Base-by-base conservation (phyloP, 2,888 invertebrate genomes). In the Drosophila pullipes region DNA sequence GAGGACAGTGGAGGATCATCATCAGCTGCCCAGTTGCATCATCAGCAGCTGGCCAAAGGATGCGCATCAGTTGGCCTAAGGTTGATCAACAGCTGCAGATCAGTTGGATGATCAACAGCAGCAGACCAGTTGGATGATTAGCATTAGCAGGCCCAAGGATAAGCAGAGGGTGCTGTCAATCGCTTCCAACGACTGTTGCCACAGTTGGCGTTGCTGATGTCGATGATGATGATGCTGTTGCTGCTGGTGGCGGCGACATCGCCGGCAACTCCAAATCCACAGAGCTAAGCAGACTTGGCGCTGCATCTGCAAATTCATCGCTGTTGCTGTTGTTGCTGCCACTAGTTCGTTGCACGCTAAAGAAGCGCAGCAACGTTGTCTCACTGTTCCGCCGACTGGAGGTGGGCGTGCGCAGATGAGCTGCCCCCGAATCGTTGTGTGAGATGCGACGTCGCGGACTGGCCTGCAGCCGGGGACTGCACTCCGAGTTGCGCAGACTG, bases 281-380 rank as follows among this genome's bases (percentile, higher is more conserved):
- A 3, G 44, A 9, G 11, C 22, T 44, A n/a, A 18, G 55, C 22
- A 18, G 35, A 11, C n/a, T 50, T 13, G 57, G 13, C 2, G 49
- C 22, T 1, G 64, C 11, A 3, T 60, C 77, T 9, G 74, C 65
- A 5, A 50, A 59, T 10, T 61, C 54, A 5, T 72, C 33, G 53
- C 60, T 70, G 62, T 41, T 77, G 72, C 69, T 35, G 25, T 37
- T 52, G 18, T 35, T 44, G 10, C 30, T 61, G 59, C 30, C 28
- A 18, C 41, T 76, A 57, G 50, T 78, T 54, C 80, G 81, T 62
- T 92, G 92, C 25, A 92, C 86, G 72, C 92, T 92, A 52, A 94
- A 93, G 75, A 93, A 94, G 33, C 91, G 92, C 16, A 93, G 62
- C 39, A 94, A 88, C 1, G 93, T 92, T 2, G 93, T 93, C 83